phyloP scores from a whole-genome alignment of 2,888 invertebrate species.

The Acanthosoma haemorrhoidale region DNA sequence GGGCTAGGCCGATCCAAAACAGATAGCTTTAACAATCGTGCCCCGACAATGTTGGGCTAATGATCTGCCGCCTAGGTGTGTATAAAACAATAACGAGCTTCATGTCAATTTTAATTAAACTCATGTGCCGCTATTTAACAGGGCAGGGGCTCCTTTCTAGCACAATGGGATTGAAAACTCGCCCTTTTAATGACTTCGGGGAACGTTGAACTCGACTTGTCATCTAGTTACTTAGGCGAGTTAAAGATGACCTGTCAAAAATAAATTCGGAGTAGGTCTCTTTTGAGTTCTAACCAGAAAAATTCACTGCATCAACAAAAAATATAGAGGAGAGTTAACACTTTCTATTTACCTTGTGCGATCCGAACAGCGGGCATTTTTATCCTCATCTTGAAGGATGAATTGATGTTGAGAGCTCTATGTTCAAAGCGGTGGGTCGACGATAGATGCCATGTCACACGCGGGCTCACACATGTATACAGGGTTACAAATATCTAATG shows the following conservation, averaged over 20 bases:
- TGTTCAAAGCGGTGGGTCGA: constrained; percentile 26
- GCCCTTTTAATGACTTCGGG: not conserved
- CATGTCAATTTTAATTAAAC: constrained; percentile 25
- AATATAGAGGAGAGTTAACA: not conserved
- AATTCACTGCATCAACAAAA: no score
- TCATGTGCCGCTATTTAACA: constrained; percentile 2
- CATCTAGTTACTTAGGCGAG: no score
- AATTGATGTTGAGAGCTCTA: constrained; percentile 11
- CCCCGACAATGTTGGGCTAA: constrained; percentile 19
- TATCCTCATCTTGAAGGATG: constrained; percentile 78
- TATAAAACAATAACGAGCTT: constrained; percentile 20
- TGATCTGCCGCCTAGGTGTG: not conserved
- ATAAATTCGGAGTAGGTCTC: no score
- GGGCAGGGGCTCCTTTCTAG: not conserved
- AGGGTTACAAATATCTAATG: not conserved
- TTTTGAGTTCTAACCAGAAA: no score
- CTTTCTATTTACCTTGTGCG: constrained; percentile 76
- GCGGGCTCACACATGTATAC: constrained; percentile 5
- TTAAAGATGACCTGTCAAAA: no score
- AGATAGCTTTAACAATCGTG: constrained; percentile 7
- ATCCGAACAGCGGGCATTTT: constrained; percentile 96
- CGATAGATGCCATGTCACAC: constrained; percentile 19
- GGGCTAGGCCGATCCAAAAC: constrained; percentile 11
- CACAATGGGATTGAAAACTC: not conserved
- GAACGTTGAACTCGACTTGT: constrained; percentile 8